phyloP scores from a whole-genome alignment of 2,113 vertebrate genomes.

The Bufo gargarizans region DNA sequence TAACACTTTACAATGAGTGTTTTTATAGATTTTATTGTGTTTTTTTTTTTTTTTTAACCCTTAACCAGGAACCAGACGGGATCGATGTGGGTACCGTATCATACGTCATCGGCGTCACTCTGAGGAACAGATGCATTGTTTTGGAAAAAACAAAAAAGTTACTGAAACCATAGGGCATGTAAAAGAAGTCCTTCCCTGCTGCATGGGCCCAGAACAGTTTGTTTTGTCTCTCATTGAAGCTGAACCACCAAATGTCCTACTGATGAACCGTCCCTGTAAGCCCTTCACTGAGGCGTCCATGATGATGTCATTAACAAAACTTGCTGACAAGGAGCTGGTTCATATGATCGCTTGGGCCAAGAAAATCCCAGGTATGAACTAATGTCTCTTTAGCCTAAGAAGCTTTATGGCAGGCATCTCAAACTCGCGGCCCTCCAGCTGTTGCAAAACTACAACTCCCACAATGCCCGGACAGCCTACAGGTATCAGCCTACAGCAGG shows the following conservation, averaged over 20 bases:
- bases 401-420: background rate
- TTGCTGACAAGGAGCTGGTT: conserved; percentile 94
- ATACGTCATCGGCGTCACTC: conserved; percentile 76
- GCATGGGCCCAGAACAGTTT: conserved; percentile 86
- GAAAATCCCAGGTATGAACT: conserved; percentile 88
- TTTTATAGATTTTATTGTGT: background rate
- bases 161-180: conserved; percentile 30
- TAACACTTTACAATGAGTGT: background rate
- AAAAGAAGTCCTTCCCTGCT: conserved; percentile 65
- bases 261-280: conserved; percentile 83
- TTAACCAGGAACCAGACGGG: conserved; percentile 83
- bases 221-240: conserved; percentile 88
- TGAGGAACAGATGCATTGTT: conserved; percentile 67
- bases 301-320: conserved; percentile 97
- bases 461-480: too few relatives aligned
- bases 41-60: background rate
- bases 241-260: conserved; percentile 87
- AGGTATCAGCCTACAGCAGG: too few relatives aligned
- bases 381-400: background rate
- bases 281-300: conserved; percentile 94
- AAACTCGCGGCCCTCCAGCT: too few relatives aligned
- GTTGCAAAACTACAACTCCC: too few relatives aligned
- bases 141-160: conserved; percentile 65
- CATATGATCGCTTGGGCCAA: conserved; percentile 99
- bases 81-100: conserved; percentile 85